Evolutionary conservation across 2,888 invertebrate species (phyloP), one percentile per base, ranked within the genome.

Genomic region (Cephus pulcher): DNA sequence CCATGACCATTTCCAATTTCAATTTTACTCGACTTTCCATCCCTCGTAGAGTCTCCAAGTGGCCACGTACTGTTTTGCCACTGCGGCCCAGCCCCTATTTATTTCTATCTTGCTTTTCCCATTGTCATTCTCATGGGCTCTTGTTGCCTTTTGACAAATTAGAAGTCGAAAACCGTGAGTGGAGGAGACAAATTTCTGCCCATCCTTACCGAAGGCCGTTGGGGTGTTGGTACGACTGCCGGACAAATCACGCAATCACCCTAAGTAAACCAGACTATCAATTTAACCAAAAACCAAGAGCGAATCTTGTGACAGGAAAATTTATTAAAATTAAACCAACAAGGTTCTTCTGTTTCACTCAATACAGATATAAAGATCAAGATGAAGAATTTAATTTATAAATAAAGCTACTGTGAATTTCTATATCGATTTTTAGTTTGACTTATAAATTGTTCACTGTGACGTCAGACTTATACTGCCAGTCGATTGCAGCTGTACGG

Each of bases 121-220:
- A 56, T 56, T 56, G 56, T 56, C 23, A 56, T 56, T 56, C 56
- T 56, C 23, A 76, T 78, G 80, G 80, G 79, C 82, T 83, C 86
- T 87, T 82, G 84, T 85, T 81, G 84, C 83, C 78, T 35, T 80
- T 83, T 89, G 88, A 89, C 89, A 88, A 88, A 88, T 88, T 88
- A 86, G 81, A 79, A 71, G 76, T 82, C 79, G 81, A 82, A 78
- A 83, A 82, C n/a, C 12, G 78, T 68, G 37, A 33, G 34, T 56
- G 73, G 79, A 78, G 69, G 81, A 79, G 79, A 83, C 77, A 81
- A 80, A 82, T 81, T 84, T 77, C 35, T 79, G 68, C 76, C 80
- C 79, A 75, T 81, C 75, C 75, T 78, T 75, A 15, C 71, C 23
- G 11, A 56, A 23, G 9, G 15, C 9, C 9, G 9, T 56, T 23